phyloP scores from a whole-genome alignment of 2,888 invertebrate species.

The Itoplectis maculator region DNA sequence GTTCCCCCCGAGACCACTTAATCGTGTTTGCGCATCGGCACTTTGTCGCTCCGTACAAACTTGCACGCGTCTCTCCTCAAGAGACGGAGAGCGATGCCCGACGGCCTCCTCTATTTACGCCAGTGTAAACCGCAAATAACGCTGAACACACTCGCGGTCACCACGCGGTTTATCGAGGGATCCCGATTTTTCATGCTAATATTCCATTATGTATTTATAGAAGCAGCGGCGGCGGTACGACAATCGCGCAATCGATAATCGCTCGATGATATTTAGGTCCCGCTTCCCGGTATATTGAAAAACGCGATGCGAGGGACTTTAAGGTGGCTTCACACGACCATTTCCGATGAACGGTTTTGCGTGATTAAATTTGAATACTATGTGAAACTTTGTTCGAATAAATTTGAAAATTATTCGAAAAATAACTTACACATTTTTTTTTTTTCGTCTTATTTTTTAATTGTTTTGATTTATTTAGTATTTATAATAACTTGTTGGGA shows the following conservation, averaged over 20 bases:
- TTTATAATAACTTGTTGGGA: no score
- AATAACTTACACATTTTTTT: no score
- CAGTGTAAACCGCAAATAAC: not conserved
- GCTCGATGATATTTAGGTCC: not conserved
- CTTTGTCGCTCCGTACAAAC: slow-evolving; percentile 5
- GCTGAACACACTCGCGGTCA: not conserved
- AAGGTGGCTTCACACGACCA: no score
- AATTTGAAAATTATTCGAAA: no score
- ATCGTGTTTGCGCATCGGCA: slow-evolving; percentile 27
- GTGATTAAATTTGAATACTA: no score
- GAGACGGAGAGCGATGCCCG: not conserved
- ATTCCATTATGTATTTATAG: slow-evolving; percentile 17
- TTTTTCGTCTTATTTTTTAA: no score
- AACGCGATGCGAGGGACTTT: not conserved
- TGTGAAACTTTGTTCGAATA: no score
- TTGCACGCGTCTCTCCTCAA: not conserved
- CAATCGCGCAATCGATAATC: not conserved
- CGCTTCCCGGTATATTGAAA: not conserved
- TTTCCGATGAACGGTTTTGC: no score
- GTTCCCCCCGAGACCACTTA: slow-evolving; percentile 52
- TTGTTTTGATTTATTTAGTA: no score
- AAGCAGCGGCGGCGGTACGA: not conserved
- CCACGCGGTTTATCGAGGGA: not conserved
- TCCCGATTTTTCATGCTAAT: not conserved
- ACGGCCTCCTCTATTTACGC: not conserved